Base-by-base conservation (phyloP, 2,113 vertebrate species). In the Acrocephalus arundinaceus region DNA sequence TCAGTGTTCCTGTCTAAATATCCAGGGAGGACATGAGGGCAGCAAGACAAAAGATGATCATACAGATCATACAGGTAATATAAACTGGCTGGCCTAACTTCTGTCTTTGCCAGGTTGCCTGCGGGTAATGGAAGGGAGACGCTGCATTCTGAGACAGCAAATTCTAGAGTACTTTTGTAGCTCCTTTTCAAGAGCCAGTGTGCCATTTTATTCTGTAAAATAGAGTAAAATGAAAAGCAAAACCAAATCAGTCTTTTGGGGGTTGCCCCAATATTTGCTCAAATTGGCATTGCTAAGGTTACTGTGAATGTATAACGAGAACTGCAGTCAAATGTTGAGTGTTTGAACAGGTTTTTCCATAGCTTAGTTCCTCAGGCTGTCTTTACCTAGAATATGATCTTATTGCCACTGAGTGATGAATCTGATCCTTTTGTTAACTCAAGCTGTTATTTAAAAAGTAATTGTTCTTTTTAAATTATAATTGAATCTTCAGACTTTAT, bases 391-490 rank as follows among this genome's bases (percentile, higher is more conserved):
- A 59, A 30, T 84, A 37, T 84, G 48, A 71, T 90, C 79, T 75
- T 72, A 23, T 1, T 87, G 72, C 48, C 31, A 43, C 61, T 75
- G 73, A 55, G 51, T 86, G 67, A 75, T 81, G 39, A 63, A 62
- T 77, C 72, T 78, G 63, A 67, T 31, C 13, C 23, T 72, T 93
- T 74, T 77, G 59, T 93, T 93, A 93, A 70, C 35, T 90, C 13
- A 20, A 61, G 59, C 41, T 58, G 46, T 7, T 91, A 85, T 71
- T 73, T 63, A 55, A 59, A 87, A 92, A 65, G 52, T 75, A 77
- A 39, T 93, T 70, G 39, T 88, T 91, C 55, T 88, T 93, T 87
- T 88, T 9, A 89, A 58, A 63, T 89, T 79, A 95, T 88, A 94
- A 86, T 90, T 75, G 61, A 59, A 55, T 93, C 45, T 71, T 80